A percentile compares a stretch with the other conserved stretches of the same genome.
Evolutionary conservation across 1,140 invertebrate genomes (phyloP).

Genomic region (Drosophila nannoptera): DNA sequence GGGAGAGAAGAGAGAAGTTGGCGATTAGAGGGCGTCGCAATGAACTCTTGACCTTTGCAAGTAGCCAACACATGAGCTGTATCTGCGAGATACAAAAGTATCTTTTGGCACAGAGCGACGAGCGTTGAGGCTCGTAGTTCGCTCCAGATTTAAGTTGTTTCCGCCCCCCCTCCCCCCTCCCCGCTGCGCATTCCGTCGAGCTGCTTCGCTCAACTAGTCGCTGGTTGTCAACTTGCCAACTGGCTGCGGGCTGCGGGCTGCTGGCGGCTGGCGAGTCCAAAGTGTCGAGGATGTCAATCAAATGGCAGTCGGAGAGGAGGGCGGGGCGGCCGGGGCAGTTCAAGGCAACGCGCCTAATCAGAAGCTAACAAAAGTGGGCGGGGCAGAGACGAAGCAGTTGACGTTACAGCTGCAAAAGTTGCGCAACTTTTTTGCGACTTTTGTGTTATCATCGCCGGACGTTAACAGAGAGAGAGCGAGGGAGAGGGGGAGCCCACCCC

Average conservation of each 20-base stretch:
- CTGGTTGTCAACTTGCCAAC: conserved; percentile 10
- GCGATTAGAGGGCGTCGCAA: conserved; percentile 26
- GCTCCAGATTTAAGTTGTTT: too few species aligned
- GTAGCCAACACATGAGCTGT: background rate
- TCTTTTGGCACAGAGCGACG: background rate
- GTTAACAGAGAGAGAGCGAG: too few species aligned
- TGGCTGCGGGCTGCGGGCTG: conserved; percentile 6
- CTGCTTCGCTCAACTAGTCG: background rate
- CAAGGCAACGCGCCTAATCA: conserved; percentile 47
- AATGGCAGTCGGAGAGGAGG: conserved; percentile 20
- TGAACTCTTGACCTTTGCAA: background rate
- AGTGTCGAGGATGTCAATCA: conserved; percentile 58
- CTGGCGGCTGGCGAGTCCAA: conserved; percentile 21
- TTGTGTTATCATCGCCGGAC: conserved; percentile 32
- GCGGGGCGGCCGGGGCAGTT: conserved; percentile 5
- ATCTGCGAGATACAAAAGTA: conserved; percentile 6
- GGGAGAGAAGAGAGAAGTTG: conserved; percentile 7
- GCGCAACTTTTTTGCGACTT: conserved; percentile 40
- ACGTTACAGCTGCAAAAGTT: conserved; percentile 35
- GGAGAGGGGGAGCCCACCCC: too few species aligned
- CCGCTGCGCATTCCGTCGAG: too few species aligned
- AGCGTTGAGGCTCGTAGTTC: too few species aligned
- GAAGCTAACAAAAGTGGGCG: conserved; percentile 24
- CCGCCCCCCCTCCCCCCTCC: too few species aligned
- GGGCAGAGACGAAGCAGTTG: background rate